A percentile compares a stretch with the other conserved stretches of the same genome.
phyloP scores from a whole-genome alignment of 1,140 invertebrate genomes.

The Onthophagus taurus region DNA sequence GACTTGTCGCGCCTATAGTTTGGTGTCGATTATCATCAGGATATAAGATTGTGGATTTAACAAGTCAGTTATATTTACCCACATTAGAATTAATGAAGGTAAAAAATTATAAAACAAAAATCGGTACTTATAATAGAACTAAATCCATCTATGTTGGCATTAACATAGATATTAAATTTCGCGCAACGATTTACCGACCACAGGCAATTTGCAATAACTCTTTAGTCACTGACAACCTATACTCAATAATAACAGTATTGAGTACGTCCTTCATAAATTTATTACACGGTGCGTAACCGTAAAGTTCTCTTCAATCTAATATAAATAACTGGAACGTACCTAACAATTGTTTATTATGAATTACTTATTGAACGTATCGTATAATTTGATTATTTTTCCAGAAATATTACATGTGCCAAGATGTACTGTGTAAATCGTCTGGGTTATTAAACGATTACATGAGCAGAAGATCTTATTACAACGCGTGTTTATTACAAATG shows the following conservation, averaged over 20 bases:
- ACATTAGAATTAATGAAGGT: conserved; percentile 40
- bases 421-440: conserved; percentile 38
- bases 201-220: no score
- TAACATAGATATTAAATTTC: no score
- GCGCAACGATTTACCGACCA: no score
- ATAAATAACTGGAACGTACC: no score
- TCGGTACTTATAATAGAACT: not conserved
- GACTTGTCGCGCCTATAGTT: conserved; percentile 46
- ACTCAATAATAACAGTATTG: no score
- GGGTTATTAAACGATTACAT: conserved; percentile 42
- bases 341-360: conserved; percentile 1
- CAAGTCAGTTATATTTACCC: conserved; percentile 45
- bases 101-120: conserved; percentile 1
- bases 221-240: no score
- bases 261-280: no score
- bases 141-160: not conserved
- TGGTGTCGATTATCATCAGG: conserved; percentile 45
- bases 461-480: conserved; percentile 43
- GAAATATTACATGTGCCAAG: conserved; percentile 44
- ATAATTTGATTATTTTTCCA: conserved; percentile 23
- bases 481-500: conserved; percentile 45
- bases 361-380: conserved; percentile 13
- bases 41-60: conserved; percentile 48
- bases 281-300: no score
- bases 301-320: no score